These are phyloP conservation scores for Trididemnum nubilum DNA, from an alignment of 23 tunicate species.

Conservation along the genomic window DNA sequence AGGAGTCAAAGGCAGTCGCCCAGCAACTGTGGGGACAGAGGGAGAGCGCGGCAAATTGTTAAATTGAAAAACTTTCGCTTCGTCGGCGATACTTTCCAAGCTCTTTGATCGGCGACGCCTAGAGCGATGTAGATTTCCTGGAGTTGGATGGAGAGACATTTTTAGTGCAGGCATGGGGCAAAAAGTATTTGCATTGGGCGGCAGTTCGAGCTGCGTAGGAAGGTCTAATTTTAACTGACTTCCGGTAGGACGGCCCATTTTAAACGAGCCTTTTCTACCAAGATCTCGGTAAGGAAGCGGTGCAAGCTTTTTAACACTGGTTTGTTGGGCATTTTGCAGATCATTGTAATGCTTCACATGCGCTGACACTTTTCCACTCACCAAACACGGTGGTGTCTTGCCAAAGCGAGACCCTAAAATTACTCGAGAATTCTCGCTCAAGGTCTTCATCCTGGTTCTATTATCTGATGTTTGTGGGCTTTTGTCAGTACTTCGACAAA, in stretches of 20 bases:
- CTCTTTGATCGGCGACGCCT: conserved; percentile 15
- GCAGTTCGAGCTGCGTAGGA: conserved; percentile 17
- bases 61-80: not conserved
- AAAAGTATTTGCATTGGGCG: not conserved
- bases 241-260: conserved; percentile 13
- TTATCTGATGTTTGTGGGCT: too few species aligned
- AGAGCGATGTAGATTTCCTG: not conserved
- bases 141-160: not conserved
- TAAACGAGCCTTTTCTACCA: conserved; percentile 19
- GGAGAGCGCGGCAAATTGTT: not conserved
- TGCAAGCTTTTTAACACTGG: conserved; percentile 12
- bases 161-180: not conserved
- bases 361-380: conserved; percentile 25
- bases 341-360: conserved; percentile 17
- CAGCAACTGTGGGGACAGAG: not conserved
- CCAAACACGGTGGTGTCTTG: not conserved
- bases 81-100: conserved; percentile 17
- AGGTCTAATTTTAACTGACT: conserved; percentile 1
- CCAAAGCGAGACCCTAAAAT: too few species aligned
- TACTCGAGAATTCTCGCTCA: too few species aligned
- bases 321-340: not conserved
- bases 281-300: conserved; percentile 31
- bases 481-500: too few species aligned
- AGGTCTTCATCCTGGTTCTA: too few species aligned
- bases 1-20: not conserved